phyloP scores from a whole-genome alignment of 2,888 invertebrate genomes.

The Apamea anceps region DNA sequence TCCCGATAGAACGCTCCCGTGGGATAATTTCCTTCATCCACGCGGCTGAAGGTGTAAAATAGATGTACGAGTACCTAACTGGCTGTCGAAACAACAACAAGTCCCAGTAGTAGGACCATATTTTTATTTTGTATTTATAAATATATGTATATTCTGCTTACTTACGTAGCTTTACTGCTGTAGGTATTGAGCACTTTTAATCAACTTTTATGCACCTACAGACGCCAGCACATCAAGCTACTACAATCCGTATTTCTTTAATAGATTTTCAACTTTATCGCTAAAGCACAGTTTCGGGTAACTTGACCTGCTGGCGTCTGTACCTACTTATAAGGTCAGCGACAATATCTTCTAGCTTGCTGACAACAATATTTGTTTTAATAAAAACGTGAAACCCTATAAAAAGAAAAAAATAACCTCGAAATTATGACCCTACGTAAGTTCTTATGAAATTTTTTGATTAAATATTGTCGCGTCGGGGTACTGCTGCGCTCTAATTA shows the following conservation, averaged over 20 bases:
- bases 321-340: slow-evolving; percentile 10
- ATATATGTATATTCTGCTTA: not conserved
- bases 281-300: no score
- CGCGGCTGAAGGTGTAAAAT: slow-evolving; percentile 2
- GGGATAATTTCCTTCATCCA: not conserved
- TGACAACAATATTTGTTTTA: slow-evolving; percentile 10
- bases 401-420: no score
- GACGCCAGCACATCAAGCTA: no score
- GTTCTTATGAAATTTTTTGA: no score
- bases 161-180: not conserved
- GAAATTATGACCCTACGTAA: no score
- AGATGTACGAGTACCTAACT: not conserved
- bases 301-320: no score
- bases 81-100: not conserved
- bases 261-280: no score
- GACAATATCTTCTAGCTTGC: slow-evolving; percentile 26
- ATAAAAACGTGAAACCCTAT: not conserved
- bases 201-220: slow-evolving; percentile 7
- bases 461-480: no score
- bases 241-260: no score
- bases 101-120: not conserved
- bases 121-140: not conserved
- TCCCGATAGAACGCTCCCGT: not conserved
- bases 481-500: no score
- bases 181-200: slow-evolving; percentile 14